Percentiles rank a stretch among this genome's conserved stretches.
These are phyloP conservation scores for Apteryx owenii DNA, from an alignment of 2,113 vertebrate genomes.

Conservation along the genomic window DNA sequence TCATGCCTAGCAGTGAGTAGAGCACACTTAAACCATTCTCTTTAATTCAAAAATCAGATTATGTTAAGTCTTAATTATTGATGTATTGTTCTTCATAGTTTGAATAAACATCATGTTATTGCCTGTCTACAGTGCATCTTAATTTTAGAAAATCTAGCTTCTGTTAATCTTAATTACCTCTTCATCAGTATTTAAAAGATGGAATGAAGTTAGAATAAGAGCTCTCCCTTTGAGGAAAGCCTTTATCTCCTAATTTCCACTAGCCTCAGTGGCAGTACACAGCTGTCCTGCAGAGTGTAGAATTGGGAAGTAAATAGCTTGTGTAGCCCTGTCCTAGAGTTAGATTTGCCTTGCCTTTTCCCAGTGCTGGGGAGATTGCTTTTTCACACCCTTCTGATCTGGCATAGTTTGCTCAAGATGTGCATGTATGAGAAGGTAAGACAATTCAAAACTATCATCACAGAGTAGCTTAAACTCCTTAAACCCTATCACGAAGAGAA, in stretches of 20 bases:
- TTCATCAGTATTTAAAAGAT: conserved; percentile 16
- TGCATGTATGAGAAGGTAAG: neutral
- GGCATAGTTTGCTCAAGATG: neutral
- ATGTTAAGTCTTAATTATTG: conserved; percentile 55
- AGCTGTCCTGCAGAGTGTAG: neutral
- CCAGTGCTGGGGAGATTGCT: neutral
- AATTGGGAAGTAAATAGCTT: neutral
- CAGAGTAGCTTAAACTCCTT: neutral
- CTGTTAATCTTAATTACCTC: conserved; percentile 63
- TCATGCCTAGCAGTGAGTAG: neutral
- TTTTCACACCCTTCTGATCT: neutral
- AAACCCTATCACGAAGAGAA: neutral
- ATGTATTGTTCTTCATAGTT: conserved; percentile 47
- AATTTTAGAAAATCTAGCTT: conserved; percentile 52
- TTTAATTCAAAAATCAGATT: too few species aligned
- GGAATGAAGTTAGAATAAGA: neutral
- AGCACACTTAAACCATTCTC: neutral
- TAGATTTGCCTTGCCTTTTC: neutral
- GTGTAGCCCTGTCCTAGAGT: neutral
- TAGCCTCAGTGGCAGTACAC: neutral
- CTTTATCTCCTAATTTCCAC: neutral
- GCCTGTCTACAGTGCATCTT: conserved; percentile 47
- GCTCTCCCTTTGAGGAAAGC: neutral
- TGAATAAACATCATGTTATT: conserved; percentile 66
- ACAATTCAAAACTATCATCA: neutral